phyloP scores from a whole-genome alignment of 2,888 invertebrate species.

The Lasioglossum malachurum region DNA sequence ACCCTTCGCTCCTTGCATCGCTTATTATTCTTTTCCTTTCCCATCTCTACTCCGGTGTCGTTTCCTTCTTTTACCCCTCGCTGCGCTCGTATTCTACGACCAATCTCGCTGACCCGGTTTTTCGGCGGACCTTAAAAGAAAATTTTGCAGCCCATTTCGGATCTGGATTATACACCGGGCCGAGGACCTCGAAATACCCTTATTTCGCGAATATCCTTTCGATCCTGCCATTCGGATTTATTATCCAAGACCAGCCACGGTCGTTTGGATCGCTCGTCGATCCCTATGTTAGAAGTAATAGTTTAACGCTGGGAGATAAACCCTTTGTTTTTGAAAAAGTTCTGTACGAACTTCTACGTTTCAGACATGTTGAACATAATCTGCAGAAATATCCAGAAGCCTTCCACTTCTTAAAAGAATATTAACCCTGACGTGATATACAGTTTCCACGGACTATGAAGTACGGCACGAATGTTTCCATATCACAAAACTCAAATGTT shows the following conservation, averaged over 20 bases:
- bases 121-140: conserved; percentile 12
- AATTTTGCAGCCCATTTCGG: conserved; percentile 24
- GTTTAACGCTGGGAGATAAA: too few species aligned
- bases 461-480: too few species aligned
- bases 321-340: too few species aligned
- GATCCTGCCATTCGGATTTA: not conserved
- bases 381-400: too few species aligned
- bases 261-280: not conserved
- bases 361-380: too few species aligned
- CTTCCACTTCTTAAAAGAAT: too few species aligned
- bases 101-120: conserved; percentile 63
- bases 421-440: too few species aligned
- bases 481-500: too few species aligned
- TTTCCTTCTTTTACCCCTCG: not conserved
- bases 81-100: conserved; percentile 37
- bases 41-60: not conserved
- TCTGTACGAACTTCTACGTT: too few species aligned
- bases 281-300: not conserved
- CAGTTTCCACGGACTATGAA: too few species aligned
- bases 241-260: not conserved
- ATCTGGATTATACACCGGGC: not conserved
- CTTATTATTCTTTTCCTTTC: conserved; percentile 36
- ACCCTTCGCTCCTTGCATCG: conserved; percentile 58
- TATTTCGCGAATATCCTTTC: not conserved
- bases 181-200: not conserved